Evolutionary conservation across 2,113 vertebrate species (phyloP).

Genomic region (Girardinichthys multiradiatus): DNA sequence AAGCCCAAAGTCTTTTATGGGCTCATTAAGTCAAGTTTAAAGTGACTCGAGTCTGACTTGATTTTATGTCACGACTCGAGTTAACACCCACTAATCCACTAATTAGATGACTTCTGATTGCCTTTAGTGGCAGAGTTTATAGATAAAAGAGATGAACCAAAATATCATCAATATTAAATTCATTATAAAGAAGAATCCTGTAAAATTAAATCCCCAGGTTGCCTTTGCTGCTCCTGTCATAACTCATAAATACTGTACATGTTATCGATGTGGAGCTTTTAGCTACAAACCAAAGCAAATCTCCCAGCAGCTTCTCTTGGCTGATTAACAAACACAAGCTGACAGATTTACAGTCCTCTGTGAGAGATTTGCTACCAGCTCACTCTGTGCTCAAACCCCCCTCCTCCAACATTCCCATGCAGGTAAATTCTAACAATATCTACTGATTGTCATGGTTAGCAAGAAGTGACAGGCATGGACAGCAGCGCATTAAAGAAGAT

Average conservation of each 20-base stretch:
- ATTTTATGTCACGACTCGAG: neutral
- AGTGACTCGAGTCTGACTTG: neutral
- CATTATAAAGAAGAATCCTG: neutral
- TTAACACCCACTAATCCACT: neutral
- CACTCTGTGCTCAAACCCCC: neutral
- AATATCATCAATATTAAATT: neutral
- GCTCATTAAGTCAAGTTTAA: neutral
- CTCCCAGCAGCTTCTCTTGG: conserved; percentile 30
- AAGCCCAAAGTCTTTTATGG: neutral
- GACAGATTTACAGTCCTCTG: conserved; percentile 42
- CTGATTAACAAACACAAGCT: conserved; percentile 38
- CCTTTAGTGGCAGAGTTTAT: neutral
- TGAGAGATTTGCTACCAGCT: conserved; percentile 1
- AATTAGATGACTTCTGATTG: neutral
- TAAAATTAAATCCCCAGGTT: conserved; percentile 28
- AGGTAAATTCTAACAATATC: conserved; percentile 43
- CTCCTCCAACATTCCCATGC: conserved; percentile 5
- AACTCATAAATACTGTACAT: conserved; percentile 29
- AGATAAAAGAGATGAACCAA: too few species aligned
- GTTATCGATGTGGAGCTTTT: conserved; percentile 28
- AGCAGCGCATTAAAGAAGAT: conserved; percentile 36
- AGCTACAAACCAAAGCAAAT: conserved; percentile 14
- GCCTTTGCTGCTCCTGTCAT: conserved; percentile 34
- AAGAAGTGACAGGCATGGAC: conserved; percentile 46
- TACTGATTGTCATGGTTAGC: conserved; percentile 27